Evolutionary conservation across 1,140 invertebrate species (phyloP), one percentile per base, ranked within the genome.

Genomic region (Chironomus striatipennis): DNA sequence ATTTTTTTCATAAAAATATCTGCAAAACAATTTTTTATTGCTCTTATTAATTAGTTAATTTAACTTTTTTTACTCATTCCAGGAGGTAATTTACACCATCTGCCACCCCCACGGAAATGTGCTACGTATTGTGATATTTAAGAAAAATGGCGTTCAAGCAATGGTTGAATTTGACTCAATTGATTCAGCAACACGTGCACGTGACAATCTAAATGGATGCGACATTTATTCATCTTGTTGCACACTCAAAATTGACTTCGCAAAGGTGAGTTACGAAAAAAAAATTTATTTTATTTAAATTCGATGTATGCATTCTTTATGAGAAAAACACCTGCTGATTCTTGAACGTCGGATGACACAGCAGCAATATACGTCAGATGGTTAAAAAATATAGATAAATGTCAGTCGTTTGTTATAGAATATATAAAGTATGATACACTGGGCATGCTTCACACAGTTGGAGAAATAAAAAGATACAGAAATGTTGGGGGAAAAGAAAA

Each of bases 161-260:
- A 97, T 99, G 94, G 96, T 99, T 79, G 97, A 99, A 94, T 97
- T 99, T 86, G 97, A 98, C 84, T 92, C 88, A 79, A 87, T 97
- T 77, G 96, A 99, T 79, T 90, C 93, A n/a, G 97, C 97, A 65
- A 93, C 94, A 77, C 86, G 94, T 81, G 97, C 96, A 74, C 98
- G 98, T 82, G 93, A 98, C 77, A 90, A 91, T 73, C 88, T 99
- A 76, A 94, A 99, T 85, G 97, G 97, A 77, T 97, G 96, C 74
- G 98, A 99, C 85, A 98, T 99, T 81, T 99, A 99, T 84, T 97
- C 96, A 34, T 97, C 97, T 73, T 99, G 98, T 85, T 99, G 97
- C 85, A 99, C 97, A 77, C 87, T 99, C 76, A 98, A 98, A 88
- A 98, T 99, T 82, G 97, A 99, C 86, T 99, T 91, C 84, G 97